Conservation (phyloP, 2,797 vertebrate species). For the Vespertilio murinus region DNA sequence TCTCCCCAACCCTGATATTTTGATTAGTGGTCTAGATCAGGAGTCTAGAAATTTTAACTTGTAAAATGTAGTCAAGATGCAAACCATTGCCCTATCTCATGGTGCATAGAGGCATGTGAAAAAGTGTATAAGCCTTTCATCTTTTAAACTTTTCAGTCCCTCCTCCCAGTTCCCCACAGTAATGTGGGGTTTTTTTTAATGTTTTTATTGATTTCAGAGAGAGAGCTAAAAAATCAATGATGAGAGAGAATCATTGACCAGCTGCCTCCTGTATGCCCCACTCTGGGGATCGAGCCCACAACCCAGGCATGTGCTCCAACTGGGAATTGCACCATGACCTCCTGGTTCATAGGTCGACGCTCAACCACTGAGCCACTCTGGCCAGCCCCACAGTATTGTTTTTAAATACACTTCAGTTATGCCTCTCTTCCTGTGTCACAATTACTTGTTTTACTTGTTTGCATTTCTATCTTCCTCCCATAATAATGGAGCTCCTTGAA, state of each 20-base stretch:
- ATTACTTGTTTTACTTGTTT: conserved; percentile 30
- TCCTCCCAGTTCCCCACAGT: neutral
- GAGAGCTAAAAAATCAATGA: no score
- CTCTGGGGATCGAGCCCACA: no score
- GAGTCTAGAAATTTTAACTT: neutral
- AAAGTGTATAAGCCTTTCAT: neutral
- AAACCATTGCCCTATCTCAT: neutral
- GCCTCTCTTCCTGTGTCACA: conserved; percentile 15
- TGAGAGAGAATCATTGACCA: no score
- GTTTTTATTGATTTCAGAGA: neutral
- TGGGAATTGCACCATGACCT: no score
- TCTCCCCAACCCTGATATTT: neutral
- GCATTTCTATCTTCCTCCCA: conserved; percentile 36
- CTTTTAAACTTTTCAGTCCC: neutral
- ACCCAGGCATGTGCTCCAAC: no score
- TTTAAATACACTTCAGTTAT: neutral
- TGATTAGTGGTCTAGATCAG: neutral
- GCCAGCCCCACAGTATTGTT: neutral
- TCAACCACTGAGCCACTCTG: no score
- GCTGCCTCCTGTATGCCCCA: no score
- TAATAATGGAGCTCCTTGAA: neutral
- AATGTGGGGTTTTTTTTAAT: neutral
- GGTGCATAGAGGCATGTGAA: neutral
- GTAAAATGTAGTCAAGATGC: neutral
- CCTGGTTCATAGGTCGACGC: no score